Evolutionary conservation across 2,113 vertebrate genomes (phyloP).

Genomic region (Lichenostomus cassidix): DNA sequence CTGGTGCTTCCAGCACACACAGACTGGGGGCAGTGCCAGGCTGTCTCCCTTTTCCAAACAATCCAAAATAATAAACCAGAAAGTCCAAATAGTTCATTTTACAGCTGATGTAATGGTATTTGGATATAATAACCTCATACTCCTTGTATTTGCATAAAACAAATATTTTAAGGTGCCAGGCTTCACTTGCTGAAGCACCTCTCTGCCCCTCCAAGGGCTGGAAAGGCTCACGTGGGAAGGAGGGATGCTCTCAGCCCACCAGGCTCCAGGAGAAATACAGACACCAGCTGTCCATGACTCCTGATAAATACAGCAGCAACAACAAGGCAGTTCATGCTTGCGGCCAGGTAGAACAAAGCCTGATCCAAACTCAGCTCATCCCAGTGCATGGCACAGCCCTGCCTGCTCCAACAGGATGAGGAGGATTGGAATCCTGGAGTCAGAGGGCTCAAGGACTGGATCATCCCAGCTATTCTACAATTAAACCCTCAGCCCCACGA

Average conservation of each 20-base stretch:
- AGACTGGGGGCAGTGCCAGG: background rate
- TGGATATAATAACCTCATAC: background rate
- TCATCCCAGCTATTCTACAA: background rate
- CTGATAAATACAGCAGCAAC: background rate
- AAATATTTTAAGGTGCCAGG: background rate
- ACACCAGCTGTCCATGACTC: background rate
- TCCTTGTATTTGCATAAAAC: background rate
- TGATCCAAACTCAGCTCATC: background rate
- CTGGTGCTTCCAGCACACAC: background rate
- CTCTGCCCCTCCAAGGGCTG: background rate
- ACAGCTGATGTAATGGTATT: background rate
- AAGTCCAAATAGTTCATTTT: background rate
- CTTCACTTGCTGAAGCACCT: background rate
- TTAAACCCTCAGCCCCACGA: rapidly evolving
- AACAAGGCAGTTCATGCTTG: rapidly evolving
- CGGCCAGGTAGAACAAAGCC: background rate
- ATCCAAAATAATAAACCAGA: background rate
- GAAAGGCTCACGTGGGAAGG: background rate
- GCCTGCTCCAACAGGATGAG: background rate
- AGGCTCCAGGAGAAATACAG: background rate
- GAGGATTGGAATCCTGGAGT: background rate
- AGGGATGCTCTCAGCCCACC: background rate
- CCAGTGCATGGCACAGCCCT: rapidly evolving
- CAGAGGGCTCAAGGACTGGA: background rate
- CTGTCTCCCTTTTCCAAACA: background rate